A percentile compares a stretch with the other conserved stretches of the same genome.
phyloP scores from a whole-genome alignment of 2,888 invertebrate species.

The Acronicta leporina region DNA sequence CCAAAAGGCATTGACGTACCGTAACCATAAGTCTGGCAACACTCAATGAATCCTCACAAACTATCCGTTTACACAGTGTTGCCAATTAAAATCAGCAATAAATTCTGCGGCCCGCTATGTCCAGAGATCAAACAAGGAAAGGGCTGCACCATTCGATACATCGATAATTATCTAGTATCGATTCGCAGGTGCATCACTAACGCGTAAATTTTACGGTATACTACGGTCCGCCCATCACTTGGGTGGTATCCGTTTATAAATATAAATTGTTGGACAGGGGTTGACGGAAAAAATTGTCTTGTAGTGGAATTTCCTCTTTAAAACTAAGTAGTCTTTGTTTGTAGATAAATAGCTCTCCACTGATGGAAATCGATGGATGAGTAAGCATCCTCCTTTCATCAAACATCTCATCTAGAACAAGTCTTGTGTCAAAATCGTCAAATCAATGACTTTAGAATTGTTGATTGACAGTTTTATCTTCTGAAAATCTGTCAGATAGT shows the following conservation, averaged over 20 bases:
- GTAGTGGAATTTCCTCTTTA: no score
- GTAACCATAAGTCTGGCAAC: constrained; percentile 50
- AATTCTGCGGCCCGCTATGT: constrained; percentile 61
- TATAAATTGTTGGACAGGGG: constrained; percentile 32
- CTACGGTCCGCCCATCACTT: constrained; percentile 53
- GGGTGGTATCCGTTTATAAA: constrained; percentile 61
- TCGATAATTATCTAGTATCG: constrained; percentile 67
- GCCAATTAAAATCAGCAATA: constrained; percentile 69
- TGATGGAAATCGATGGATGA: no score
- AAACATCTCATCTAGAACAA: no score
- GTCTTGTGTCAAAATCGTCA: no score
- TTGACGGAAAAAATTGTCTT: constrained; percentile 20
- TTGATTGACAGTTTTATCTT: no score
- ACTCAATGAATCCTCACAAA: constrained; percentile 51
- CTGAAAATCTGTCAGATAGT: no score
- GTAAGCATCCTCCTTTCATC: no score
- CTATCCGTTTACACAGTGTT: constrained; percentile 58
- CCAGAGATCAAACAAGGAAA: constrained; percentile 73
- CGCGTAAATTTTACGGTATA: constrained; percentile 62
- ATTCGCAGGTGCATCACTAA: constrained; percentile 68
- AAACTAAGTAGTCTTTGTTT: no score
- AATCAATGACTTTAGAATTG: no score
- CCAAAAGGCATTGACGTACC: constrained; percentile 46
- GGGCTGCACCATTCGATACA: constrained; percentile 70
- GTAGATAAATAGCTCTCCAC: no score